phyloP scores from a whole-genome alignment of 2,888 invertebrate species.

The Myopa tessellatipennis region DNA sequence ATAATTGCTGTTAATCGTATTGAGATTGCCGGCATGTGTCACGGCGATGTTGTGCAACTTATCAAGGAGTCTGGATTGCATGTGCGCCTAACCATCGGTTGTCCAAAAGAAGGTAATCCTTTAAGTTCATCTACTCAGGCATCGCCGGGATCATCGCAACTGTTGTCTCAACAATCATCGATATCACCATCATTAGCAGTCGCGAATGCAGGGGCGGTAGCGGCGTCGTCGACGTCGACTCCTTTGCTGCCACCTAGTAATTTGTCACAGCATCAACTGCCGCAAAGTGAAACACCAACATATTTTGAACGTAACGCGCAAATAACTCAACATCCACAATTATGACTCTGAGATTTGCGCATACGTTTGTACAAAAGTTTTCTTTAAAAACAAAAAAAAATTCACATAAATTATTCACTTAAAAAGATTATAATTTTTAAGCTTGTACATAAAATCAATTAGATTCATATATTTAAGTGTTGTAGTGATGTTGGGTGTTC shows the following conservation, averaged over 20 bases:
- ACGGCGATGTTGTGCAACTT: constrained; percentile 96
- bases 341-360: constrained; percentile 68
- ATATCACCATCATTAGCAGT: constrained; percentile 14
- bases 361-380: constrained; percentile 67
- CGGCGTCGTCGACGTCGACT: constrained; percentile 38
- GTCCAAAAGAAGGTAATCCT: constrained; percentile 61
- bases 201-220: constrained; percentile 10
- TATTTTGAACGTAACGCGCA: constrained; percentile 52
- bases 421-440: too few relatives aligned
- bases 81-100: constrained; percentile 83
- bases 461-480: too few relatives aligned
- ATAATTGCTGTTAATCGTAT: constrained; percentile 95
- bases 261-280: constrained; percentile 41
- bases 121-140: constrained; percentile 53
- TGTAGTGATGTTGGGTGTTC: too few relatives aligned
- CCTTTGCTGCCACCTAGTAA: constrained; percentile 38
- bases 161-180: constrained; percentile 36
- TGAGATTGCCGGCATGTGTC: constrained; percentile 90
- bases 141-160: constrained; percentile 54
- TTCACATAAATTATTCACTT: not conserved
- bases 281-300: constrained; percentile 47
- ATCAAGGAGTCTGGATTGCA: constrained; percentile 96
- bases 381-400: constrained; percentile 50
- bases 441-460: too few relatives aligned
- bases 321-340: constrained; percentile 62